Percentiles rank a stretch among this genome's conserved stretches.
Evolutionary conservation across 2,113 vertebrate genomes (phyloP).

Genomic region (Perca fluviatilis): DNA sequence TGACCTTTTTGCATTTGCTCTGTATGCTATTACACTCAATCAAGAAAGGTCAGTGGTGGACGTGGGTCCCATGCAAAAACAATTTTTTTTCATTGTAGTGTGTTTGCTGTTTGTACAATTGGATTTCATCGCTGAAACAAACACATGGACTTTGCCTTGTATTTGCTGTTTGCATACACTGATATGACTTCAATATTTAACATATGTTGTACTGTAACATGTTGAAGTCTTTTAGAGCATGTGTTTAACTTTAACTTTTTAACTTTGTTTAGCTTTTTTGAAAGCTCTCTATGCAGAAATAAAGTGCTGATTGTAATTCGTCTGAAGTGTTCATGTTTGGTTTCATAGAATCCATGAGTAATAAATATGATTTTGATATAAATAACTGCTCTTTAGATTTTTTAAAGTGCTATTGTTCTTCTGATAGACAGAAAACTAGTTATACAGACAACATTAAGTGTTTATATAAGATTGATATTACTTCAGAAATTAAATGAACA

Average conservation of each 20-base stretch:
- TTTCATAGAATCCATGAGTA: neutral
- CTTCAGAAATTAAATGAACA: neutral
- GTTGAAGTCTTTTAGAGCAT: neutral
- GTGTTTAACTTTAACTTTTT: too few species aligned
- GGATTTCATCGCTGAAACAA: constrained; percentile 35
- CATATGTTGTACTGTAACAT: neutral
- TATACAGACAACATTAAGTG: neutral
- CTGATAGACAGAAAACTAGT: neutral
- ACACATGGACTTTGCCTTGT: constrained; percentile 36
- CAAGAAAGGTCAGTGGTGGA: constrained; percentile 86
- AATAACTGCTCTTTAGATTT: neutral
- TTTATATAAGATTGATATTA: neutral
- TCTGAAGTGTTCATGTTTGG: neutral
- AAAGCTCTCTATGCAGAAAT: neutral
- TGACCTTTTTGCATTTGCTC: constrained; percentile 89
- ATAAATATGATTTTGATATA: neutral
- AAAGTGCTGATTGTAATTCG: neutral
- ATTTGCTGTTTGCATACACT: constrained; percentile 17
- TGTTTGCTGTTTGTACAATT: constrained; percentile 50
- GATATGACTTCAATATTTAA: neutral
- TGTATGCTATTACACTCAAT: constrained; percentile 85
- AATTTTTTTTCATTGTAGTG: constrained; percentile 37
- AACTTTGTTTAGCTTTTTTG: neutral
- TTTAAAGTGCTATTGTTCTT: neutral
- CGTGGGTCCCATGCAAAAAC: constrained; percentile 80